phyloP scores from a whole-genome alignment of 2,797 vertebrate species.

The Tenualosa thibaudeaui region DNA sequence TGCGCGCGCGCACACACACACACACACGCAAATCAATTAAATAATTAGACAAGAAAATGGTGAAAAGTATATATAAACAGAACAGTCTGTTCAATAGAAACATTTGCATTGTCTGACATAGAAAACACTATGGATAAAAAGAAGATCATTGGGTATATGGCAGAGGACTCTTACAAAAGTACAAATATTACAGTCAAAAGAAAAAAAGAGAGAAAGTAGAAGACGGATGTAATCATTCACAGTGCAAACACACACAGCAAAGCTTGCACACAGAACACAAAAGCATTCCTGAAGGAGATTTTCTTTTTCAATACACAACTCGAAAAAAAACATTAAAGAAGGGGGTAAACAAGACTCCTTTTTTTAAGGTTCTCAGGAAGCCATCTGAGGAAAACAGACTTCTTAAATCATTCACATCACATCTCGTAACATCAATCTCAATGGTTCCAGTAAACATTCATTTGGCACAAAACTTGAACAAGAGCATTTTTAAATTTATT shows the following conservation, averaged over 20 bases:
- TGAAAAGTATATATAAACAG: constrained; percentile 46
- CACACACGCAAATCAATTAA: constrained; percentile 44
- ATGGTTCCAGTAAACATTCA: constrained; percentile 23
- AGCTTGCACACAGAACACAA: constrained; percentile 2
- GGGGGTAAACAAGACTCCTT: constrained; percentile 8
- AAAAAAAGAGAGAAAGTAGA: not conserved
- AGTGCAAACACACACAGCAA: constrained; percentile 20
- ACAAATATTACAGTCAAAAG: constrained; percentile 64
- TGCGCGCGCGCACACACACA: constrained; percentile 32
- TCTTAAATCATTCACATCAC: constrained; percentile 17
- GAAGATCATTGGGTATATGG: constrained; percentile 23
- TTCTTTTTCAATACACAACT: constrained; percentile 16
- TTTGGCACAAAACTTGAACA: constrained; percentile 16
- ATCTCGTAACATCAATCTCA: constrained; percentile 1
- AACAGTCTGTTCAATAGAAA: constrained; percentile 30
- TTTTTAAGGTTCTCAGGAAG: not conserved
- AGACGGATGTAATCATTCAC: constrained; percentile 8
- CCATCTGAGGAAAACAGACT: not conserved
- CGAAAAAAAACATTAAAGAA: not conserved
- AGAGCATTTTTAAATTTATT: not conserved
- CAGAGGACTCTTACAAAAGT: constrained; percentile 72
- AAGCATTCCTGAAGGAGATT: constrained; percentile 14
- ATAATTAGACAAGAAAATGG: constrained; percentile 72
- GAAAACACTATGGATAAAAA: constrained; percentile 29
- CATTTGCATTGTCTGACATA: constrained; percentile 68